phyloP scores from a whole-genome alignment of 2,888 invertebrate genomes.

The Hylaea fasciaria region DNA sequence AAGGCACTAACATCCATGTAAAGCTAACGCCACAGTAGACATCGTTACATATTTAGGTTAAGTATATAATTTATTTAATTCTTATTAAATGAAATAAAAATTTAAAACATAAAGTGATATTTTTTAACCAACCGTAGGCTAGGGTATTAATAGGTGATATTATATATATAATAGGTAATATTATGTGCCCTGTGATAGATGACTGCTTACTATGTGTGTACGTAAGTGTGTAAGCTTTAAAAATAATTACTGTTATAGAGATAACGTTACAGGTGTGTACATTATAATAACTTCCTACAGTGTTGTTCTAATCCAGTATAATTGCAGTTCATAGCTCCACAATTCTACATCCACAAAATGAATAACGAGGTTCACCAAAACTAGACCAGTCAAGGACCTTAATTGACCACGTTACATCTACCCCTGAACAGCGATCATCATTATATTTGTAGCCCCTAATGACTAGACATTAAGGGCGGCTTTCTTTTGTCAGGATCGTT shows the following conservation, averaged over 20 bases:
- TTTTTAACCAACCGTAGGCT: no score
- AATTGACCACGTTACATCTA: constrained; percentile 33
- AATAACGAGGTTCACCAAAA: constrained; percentile 54
- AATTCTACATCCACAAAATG: constrained; percentile 42
- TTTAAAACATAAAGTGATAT: no score
- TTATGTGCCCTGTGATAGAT: no score
- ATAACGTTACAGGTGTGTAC: not conserved
- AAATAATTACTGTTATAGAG: not conserved
- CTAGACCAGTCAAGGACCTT: constrained; percentile 66
- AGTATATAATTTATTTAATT: no score
- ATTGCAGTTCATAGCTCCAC: constrained; percentile 37
- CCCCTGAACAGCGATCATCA: constrained; percentile 20
- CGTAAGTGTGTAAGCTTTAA: no score
- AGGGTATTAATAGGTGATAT: no score
- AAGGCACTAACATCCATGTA: no score
- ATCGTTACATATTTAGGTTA: no score
- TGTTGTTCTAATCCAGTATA: constrained; percentile 13
- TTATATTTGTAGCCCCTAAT: constrained; percentile 38
- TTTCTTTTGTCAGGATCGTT: constrained; percentile 33
- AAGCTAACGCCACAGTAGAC: no score
- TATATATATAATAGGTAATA: no score
- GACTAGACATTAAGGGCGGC: constrained; percentile 39
- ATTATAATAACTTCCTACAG: not conserved
- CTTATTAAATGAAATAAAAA: no score
- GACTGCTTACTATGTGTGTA: no score